Evolutionary conservation across 2,797 vertebrate genomes (phyloP).

Genomic region (Falco biarmicus): DNA sequence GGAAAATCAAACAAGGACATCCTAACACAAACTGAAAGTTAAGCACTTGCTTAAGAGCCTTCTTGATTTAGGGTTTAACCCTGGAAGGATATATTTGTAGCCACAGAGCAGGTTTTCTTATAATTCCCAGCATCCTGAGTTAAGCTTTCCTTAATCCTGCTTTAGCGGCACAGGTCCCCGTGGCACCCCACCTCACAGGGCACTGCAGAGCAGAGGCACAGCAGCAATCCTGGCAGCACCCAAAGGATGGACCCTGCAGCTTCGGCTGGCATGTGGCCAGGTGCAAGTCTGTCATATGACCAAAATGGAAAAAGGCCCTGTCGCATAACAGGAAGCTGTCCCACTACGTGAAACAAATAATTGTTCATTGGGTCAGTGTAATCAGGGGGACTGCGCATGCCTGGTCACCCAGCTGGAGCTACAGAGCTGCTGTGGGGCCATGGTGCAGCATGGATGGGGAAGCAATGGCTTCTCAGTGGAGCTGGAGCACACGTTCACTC

Average conservation of each 20-base stretch:
- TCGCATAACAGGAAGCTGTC: background rate
- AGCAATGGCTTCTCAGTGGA: background rate
- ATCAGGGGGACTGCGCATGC: fast-evolving
- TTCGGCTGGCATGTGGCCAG: background rate
- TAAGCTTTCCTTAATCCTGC: background rate
- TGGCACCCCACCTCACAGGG: background rate
- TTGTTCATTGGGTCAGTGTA: fast-evolving
- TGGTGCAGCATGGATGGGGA: fast-evolving
- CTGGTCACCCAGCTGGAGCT: fast-evolving
- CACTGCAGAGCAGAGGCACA: fast-evolving
- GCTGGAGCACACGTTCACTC: fast-evolving
- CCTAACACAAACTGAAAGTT: background rate
- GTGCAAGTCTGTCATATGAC: fast-evolving
- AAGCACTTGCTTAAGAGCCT: background rate
- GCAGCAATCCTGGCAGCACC: background rate
- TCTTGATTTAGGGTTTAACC: background rate
- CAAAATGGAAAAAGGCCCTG: background rate
- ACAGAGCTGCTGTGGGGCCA: background rate
- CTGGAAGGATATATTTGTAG: background rate
- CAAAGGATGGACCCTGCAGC: background rate
- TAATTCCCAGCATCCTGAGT: background rate
- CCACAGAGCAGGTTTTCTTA: background rate
- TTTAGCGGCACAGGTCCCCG: background rate
- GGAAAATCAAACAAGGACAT: background rate
- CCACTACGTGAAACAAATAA: background rate